Base-by-base conservation (phyloP, 2,888 invertebrate genomes). In the Cremastinae sp. region DNA sequence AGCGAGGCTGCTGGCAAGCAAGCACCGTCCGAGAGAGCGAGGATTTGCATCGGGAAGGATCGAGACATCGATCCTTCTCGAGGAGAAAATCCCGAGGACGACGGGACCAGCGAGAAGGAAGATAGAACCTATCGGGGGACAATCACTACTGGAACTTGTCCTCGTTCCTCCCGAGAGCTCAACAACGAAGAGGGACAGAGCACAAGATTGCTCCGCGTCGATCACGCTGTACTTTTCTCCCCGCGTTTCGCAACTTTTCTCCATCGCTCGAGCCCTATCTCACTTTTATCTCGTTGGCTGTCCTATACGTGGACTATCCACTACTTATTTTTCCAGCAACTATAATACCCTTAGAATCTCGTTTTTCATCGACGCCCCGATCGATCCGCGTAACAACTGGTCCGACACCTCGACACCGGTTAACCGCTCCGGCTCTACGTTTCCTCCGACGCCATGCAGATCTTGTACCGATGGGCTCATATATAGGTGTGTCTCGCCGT, bases 311-410 rank as follows among this genome's bases (percentile, higher is more conserved):
- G n/a, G n/a, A n/a, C n/a, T n/a, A n/a, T 14, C 51, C 8, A 34
- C 5, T n/a, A 9, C 56, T 16, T 58, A 56, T 49, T 18, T 45
- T 41, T 53, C 9, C 56, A 58, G 38, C 72, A 51, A 71, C 65
- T 74, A 51, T 56, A 49, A 49, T 38, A 20, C 20, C 47, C 45
- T 45, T 64, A 54, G 9, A 47, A 43, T 59, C 43, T 64, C 18
- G 28, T 45, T 4, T 53, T 53, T 9, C 9, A 5, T 43, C 66
- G 45, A 34, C 38, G 43, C 14, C 54, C 70, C 77, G 75, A 70
- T 75, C 77, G 64, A 79, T 78, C 78, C 73, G 77, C 78, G 69
- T 59, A 78, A 76, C 73, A 75, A 74, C 79, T 64, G 18, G 51
- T 69, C 59, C 64, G 59, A 69, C 68, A 64, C 69, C 43, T 41